phyloP scores from a whole-genome alignment of 2,113 vertebrate genomes.

The Tamias sibiricus region DNA sequence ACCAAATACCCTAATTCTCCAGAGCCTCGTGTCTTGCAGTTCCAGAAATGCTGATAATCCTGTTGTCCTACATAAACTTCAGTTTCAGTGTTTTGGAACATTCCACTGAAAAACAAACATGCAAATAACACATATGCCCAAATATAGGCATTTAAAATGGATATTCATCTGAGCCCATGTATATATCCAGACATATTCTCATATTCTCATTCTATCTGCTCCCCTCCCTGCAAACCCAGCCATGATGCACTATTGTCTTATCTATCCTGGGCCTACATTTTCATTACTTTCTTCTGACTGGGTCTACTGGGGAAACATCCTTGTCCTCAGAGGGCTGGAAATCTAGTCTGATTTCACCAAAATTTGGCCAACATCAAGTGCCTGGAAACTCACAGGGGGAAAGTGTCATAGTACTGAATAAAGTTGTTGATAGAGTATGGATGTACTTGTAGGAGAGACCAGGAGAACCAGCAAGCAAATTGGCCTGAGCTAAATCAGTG shows the following conservation, averaged over 20 bases:
- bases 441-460: neutral
- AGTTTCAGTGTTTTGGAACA: neutral
- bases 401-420: neutral
- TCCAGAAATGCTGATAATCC: neutral
- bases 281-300: neutral
- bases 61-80: slow-evolving; percentile 1
- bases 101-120: neutral
- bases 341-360: neutral
- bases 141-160: neutral
- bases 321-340: neutral
- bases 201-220: neutral
- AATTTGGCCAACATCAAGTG: neutral
- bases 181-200: neutral
- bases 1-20: neutral
- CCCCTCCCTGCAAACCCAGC: neutral
- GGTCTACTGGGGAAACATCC: neutral
- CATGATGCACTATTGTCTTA: too few species aligned
- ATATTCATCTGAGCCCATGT: neutral
- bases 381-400: neutral
- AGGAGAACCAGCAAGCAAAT: neutral
- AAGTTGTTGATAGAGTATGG: neutral
- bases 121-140: neutral
- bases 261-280: neutral
- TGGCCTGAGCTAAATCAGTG: neutral
- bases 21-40: neutral